These are phyloP conservation scores for Pedetes capensis DNA, from an alignment of 2,113 vertebrate genomes.

Conservation along the genomic window DNA sequence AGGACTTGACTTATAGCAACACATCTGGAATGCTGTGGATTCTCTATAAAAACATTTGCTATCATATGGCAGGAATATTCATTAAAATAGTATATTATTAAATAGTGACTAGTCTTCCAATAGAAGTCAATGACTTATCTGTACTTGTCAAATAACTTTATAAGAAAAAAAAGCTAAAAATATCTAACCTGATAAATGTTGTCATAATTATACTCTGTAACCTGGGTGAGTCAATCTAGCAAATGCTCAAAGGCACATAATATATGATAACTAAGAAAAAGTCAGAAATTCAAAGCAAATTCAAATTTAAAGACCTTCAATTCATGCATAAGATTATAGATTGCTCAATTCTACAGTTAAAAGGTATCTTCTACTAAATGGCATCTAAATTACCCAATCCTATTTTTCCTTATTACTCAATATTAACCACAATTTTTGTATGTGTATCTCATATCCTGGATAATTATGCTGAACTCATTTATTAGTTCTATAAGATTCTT, in stretches of 20 bases:
- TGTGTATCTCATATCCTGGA: neutral
- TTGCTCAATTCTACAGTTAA: slow-evolving; percentile 7
- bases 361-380: neutral
- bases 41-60: no score
- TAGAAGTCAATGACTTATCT: neutral
- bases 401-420: neutral
- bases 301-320: no score
- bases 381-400: neutral
- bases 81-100: neutral
- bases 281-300: no score
- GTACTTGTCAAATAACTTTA: neutral
- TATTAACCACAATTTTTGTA: neutral
- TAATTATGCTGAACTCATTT: neutral
- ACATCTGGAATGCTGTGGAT: no score
- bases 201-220: neutral
- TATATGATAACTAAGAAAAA: no score
- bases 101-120: neutral
- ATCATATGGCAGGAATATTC: neutral
- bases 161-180: neutral
- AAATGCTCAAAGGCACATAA: neutral
- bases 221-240: neutral
- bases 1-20: neutral
- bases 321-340: no score
- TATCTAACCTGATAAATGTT: neutral
- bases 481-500: neutral